These are phyloP conservation scores for Poecilia velifera DNA, from an alignment of 2,797 vertebrate species.

Conservation along the genomic window DNA sequence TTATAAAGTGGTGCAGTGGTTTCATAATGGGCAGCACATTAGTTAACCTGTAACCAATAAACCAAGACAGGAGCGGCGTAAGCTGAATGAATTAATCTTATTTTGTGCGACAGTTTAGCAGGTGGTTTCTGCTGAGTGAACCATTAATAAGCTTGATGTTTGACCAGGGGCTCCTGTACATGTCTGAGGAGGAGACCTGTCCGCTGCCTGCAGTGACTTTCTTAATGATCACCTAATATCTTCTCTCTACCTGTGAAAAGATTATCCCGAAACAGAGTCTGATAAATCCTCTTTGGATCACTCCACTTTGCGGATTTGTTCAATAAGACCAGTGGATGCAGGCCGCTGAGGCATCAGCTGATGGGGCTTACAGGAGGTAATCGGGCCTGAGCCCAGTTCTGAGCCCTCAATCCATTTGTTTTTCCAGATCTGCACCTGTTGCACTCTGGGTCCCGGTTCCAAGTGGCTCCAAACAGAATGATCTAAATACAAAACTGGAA, in stretches of 20 bases:
- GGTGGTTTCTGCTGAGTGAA: not conserved
- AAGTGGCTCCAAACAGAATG: slow-evolving; percentile 9
- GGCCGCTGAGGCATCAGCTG: slow-evolving; percentile 56
- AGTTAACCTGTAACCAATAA: not conserved
- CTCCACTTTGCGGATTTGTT: slow-evolving; percentile 60
- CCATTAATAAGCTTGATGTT: slow-evolving; percentile 12
- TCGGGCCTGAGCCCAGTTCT: slow-evolving; percentile 70
- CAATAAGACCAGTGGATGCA: slow-evolving; percentile 44
- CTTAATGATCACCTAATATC: slow-evolving; percentile 56
- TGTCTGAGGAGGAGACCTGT: slow-evolving; percentile 13
- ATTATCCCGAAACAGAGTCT: slow-evolving; percentile 69
- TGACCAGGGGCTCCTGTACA: slow-evolving; percentile 13
- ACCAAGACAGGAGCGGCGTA: not conserved
- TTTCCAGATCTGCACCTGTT: slow-evolving; percentile 70
- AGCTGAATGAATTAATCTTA: not conserved
- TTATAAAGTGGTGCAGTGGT: not conserved
- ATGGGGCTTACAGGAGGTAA: slow-evolving; percentile 72
- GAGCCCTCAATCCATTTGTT: slow-evolving; percentile 75
- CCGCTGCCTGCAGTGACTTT: slow-evolving; percentile 23
- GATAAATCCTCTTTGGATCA: slow-evolving; percentile 72
- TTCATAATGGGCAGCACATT: not conserved
- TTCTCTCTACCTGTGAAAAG: slow-evolving; percentile 69
- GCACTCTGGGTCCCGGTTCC: slow-evolving; percentile 19
- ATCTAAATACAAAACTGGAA: slow-evolving; percentile 9
- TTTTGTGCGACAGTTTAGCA: not conserved